Evolutionary conservation across 2,797 vertebrate genomes (phyloP), one percentile per base, ranked within the genome.

Genomic region (Microcaecilia unicolor): DNA sequence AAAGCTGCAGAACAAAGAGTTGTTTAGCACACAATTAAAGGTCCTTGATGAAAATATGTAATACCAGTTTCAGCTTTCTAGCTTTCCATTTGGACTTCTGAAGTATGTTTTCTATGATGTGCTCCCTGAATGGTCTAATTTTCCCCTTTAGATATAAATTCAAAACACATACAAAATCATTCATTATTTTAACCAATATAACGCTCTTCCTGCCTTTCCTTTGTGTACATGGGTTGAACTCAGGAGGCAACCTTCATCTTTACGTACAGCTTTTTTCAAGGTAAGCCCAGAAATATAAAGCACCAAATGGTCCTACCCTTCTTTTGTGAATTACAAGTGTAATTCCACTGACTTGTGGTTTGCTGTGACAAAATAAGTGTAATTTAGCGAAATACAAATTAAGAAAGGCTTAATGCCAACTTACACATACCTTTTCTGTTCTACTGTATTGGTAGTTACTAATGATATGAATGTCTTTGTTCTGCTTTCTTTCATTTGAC

Each of bases 381-480:
- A 53, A 58, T 44, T 55, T 48, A 30, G 27, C 31, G 11, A 21
- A 10, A 25, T 46, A 20, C 9, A 38, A 21, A 19, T 17, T 56
- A 30, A 25, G 52, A 54, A 53, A 58, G 41, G 49, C 28, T 48
- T 38, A 34, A 15, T 37, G 37, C 25, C 29, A 60, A 36, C 52
- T 20, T 13, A 2, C 6, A 18, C 49, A 25, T 42, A 72, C 64
- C 35, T 45, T 32, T 18, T 37, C 11, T 4, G 41, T 67, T 52
- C 72, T 72, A 67, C 57, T 58, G 56, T 64, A 74, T 73, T 63
- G 66, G 46, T 49, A 62, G 60, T 64, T 64, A 70, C 76, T 77
- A 67, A 78, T 45, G 51, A 51, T 57, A 72, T 61, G 80, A 80
- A 80, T 70, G 65, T 63, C 65, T 76, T 73, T 75, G 67, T 82